Conservation (phyloP, 2,113 vertebrate genomes). For the Hymenochirus boettgeri region DNA sequence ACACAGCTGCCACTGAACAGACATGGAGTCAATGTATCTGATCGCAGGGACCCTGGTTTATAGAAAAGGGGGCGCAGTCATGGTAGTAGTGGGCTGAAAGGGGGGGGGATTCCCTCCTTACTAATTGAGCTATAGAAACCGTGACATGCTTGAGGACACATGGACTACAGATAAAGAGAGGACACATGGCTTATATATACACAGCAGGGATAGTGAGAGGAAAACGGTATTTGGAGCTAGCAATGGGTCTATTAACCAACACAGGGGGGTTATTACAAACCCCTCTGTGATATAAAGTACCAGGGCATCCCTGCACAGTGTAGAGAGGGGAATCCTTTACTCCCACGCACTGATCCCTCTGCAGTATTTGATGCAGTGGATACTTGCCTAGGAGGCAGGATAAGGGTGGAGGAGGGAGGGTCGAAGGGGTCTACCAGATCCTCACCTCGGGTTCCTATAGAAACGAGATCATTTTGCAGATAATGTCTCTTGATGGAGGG, state of each 20-base stretch:
- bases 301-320: conserved; percentile 30
- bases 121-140: too few relatives aligned
- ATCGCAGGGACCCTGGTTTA: too few relatives aligned
- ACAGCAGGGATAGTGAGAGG: too few relatives aligned
- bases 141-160: too few relatives aligned
- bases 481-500: not conserved
- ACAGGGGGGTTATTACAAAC: too few relatives aligned
- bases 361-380: conserved; percentile 33
- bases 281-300: conserved; percentile 14
- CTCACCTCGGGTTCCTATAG: conserved; percentile 22
- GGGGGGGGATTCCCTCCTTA: too few relatives aligned
- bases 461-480: conserved; percentile 9
- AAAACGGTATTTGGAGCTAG: too few relatives aligned
- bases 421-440: not conserved
- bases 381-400: not conserved
- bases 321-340: conserved; percentile 19
- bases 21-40: not conserved
- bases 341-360: conserved; percentile 23
- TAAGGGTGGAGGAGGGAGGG: conserved; percentile 11
- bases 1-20: not conserved
- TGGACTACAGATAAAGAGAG: too few relatives aligned
- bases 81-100: too few relatives aligned
- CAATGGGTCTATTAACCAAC: too few relatives aligned
- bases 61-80: too few relatives aligned
- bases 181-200: too few relatives aligned